Base-by-base conservation (phyloP, 2,113 vertebrate genomes). In the Callionymus lyra region DNA sequence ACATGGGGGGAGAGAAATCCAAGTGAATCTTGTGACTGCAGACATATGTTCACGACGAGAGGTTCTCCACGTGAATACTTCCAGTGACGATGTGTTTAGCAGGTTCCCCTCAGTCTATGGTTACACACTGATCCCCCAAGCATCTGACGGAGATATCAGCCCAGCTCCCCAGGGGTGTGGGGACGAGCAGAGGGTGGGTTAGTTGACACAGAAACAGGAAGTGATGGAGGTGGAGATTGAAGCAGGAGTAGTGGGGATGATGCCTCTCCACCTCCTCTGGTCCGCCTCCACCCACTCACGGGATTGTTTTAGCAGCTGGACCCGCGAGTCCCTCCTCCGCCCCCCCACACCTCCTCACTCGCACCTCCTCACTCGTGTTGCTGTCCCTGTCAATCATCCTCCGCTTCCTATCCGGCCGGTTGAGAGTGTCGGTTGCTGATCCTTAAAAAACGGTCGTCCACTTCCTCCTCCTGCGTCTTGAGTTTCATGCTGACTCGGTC, bases 241-340 rank as follows among this genome's bases (percentile, higher is more conserved):
- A 44, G 46, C 16, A 38, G 47, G 10, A 35, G 34, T 53, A 58
- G 54, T 51, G 1, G 1, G n/a, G 31, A 54, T 41, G 62, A 47
- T 59, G 48, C 44, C 56, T 55, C 53, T 45, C 18, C 65, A 59
- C 62, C 57, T 33, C 9, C 47, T 57, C 55, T 57, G 58, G 71
- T 56, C 70, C 66, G 60, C 73, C 72, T 79, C 63, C 68, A 65
- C 63, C 64, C 55, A 44, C 38, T 68, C 53, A 18, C 70, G 78
- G 76, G 81, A 85, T 82, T 83, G 71, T 84, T 82, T 84, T 71
- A 82, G 70, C 82, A 84, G 81, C 81, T 82, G 31, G 62, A 68
- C 68, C 56, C 59, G 67, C 68, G 78, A 65, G 66, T 41, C 54
- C 50, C 58, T 64, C 44, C 46, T 19, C 11, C 45, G 41, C 46